These are phyloP conservation scores for Cottoperca gobio DNA, from an alignment of 2,797 vertebrate genomes.

Conservation along the genomic window DNA sequence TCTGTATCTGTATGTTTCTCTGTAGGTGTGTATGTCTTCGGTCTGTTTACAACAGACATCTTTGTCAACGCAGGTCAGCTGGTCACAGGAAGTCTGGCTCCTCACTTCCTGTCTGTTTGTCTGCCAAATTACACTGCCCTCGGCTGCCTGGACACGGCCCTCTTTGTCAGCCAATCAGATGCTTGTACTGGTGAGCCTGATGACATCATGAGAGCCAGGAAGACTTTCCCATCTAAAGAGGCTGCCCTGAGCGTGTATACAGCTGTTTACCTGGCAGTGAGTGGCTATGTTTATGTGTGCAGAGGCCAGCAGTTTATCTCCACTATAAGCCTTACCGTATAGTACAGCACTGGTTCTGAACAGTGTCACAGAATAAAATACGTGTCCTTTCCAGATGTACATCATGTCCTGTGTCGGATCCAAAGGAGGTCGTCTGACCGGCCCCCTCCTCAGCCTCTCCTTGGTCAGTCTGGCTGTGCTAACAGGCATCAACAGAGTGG, in stretches of 20 bases:
- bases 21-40: constrained; percentile 93
- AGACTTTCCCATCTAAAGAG: constrained; percentile 96
- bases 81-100: constrained; percentile 73
- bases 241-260: constrained; percentile 93
- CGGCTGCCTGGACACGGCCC: constrained; percentile 88
- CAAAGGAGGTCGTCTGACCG: constrained; percentile 90
- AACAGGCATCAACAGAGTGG: constrained; percentile 94
- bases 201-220: constrained; percentile 90
- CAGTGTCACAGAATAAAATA: background rate
- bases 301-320: too few relatives aligned
- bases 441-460: constrained; percentile 90
- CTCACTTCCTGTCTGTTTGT: constrained; percentile 81
- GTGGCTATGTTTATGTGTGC: constrained; percentile 70
- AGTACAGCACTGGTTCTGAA: background rate
- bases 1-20: constrained; percentile 42
- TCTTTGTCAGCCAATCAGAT: constrained; percentile 90
- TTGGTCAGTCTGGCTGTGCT: constrained; percentile 92
- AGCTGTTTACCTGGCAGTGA: constrained; percentile 94
- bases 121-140: constrained; percentile 94
- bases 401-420: constrained; percentile 91
- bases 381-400: constrained; percentile 76
- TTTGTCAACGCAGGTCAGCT: constrained; percentile 95
- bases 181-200: constrained; percentile 91
- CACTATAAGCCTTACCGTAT: background rate
- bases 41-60: constrained; percentile 94